Evolutionary conservation across 2,797 vertebrate species (phyloP), one percentile per base, ranked within the genome.

Genomic region (Darevskia mixta): DNA sequence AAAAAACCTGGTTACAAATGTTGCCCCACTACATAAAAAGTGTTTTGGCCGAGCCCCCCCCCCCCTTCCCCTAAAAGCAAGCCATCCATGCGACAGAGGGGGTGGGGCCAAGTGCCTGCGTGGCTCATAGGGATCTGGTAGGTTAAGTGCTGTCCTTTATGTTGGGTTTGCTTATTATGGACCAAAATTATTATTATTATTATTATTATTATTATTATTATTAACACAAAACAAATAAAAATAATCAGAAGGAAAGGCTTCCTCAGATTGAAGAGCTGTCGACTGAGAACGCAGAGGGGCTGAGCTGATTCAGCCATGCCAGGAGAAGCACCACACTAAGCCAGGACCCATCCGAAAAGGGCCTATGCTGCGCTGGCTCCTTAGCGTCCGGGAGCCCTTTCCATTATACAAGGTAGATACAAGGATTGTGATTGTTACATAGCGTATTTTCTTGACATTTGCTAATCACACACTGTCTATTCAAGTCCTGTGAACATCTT

Each of bases 381-480:
- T 91, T 85, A 96, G 95, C 97, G 97, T 97, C 97, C 96, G 94
- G 94, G 96, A 96, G 96, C 96, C 96, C 95, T 96, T 96, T 95
- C 93, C 93, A 92, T 85, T 71, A 89, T 91, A 88, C 94, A 96
- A 97, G 96, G 95, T 95, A 95, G 93, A 95, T 94, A 94, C 81
- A 80, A 94, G 41, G 95, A 94, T 90, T 88, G 20, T 49, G 94
- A 96, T 94, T 76, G 38, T 95, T 88, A 93, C 93, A 92, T 94
- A 96, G 95, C 91, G 80, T 94, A 96, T 96, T 96, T 96, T 96
- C 96, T 4, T 23, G 89, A 94, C 91, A 89, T 85, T 87, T 58
- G 91, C 87, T 75, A 86, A 0, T 3, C 92, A 85, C 87, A 83
- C 79, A 66, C 83, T 38, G 89, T 94, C 87, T 88, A 71, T 93